Percentiles rank a stretch among this genome's conserved stretches.
These are phyloP conservation scores for Heterodera filipjevi DNA, from an alignment of 2,888 invertebrate genomes.

Conservation along the genomic window DNA sequence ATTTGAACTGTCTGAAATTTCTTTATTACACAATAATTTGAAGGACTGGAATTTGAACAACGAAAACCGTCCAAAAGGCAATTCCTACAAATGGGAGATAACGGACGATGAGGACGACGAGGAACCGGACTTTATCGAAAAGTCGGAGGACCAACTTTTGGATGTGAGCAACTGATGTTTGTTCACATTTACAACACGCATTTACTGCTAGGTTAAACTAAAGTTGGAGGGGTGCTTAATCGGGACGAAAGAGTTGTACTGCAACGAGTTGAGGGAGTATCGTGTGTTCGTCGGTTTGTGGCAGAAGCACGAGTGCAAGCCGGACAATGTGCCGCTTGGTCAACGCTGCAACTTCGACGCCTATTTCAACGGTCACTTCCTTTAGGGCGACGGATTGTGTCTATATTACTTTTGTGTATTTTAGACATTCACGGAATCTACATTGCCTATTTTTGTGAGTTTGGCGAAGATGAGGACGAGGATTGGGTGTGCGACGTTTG, in stretches of 20 bases:
- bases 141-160: conserved; percentile 31
- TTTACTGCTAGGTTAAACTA: conserved; percentile 24
- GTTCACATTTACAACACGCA: not conserved
- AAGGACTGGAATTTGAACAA: conserved; percentile 30
- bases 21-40: conserved; percentile 5
- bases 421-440: conserved; percentile 26
- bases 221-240: conserved; percentile 33
- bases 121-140: conserved; percentile 21
- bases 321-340: conserved; percentile 29
- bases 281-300: conserved; percentile 33
- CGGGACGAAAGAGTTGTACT: conserved; percentile 30
- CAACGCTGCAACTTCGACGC: conserved; percentile 31
- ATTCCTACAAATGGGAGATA: conserved; percentile 25
- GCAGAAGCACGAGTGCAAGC: conserved; percentile 25
- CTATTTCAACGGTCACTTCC: conserved; percentile 16
- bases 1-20: not conserved
- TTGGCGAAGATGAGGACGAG: conserved; percentile 10
- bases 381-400: too few species aligned
- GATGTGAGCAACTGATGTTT: conserved; percentile 14
- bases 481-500: not conserved
- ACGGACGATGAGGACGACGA: conserved; percentile 32
- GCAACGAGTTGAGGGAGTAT: conserved; percentile 29
- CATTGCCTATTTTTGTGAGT: conserved; percentile 30
- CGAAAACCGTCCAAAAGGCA: conserved; percentile 17
- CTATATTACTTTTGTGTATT: too few species aligned